Conservation (phyloP, 2,888 invertebrate species). For the Ypsolopha sequella region DNA sequence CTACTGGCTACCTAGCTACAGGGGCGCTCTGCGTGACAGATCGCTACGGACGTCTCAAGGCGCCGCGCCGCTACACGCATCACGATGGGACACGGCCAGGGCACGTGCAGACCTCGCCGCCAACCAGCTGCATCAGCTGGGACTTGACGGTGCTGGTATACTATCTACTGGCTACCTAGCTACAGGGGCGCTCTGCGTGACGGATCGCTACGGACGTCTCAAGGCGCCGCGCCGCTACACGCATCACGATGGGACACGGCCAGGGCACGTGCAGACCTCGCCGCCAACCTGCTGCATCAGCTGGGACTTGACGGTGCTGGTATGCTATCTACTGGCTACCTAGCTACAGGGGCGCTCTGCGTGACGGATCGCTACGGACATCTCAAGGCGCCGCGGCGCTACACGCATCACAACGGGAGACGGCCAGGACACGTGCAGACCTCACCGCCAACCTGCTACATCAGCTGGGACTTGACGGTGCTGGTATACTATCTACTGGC, state of each 20-base stretch:
- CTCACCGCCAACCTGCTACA: constrained; percentile 81
- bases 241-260: constrained; percentile 80
- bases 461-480: constrained; percentile 76
- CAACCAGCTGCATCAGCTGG: constrained; percentile 80
- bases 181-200: constrained; percentile 79
- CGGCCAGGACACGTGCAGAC: constrained; percentile 83
- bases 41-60: constrained; percentile 75
- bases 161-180: constrained; percentile 60
- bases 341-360: constrained; percentile 79
- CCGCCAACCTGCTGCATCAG: constrained; percentile 81
- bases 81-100: constrained; percentile 79
- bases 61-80: constrained; percentile 77
- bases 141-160: constrained; percentile 66
- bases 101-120: constrained; percentile 86
- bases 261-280: constrained; percentile 83
- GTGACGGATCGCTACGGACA: constrained; percentile 78
- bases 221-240: constrained; percentile 76
- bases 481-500: constrained; percentile 33
- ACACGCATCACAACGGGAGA: constrained; percentile 79
- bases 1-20: constrained; percentile 68
- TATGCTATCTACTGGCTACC: constrained; percentile 33
- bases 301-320: constrained; percentile 73
- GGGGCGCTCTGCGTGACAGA: constrained; percentile 80
- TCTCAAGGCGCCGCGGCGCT: constrained; percentile 76
- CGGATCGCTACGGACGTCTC: constrained; percentile 76